These are phyloP conservation scores for Proisotoma minuta DNA, from an alignment of 2,888 invertebrate genomes.

Conservation along the genomic window DNA sequence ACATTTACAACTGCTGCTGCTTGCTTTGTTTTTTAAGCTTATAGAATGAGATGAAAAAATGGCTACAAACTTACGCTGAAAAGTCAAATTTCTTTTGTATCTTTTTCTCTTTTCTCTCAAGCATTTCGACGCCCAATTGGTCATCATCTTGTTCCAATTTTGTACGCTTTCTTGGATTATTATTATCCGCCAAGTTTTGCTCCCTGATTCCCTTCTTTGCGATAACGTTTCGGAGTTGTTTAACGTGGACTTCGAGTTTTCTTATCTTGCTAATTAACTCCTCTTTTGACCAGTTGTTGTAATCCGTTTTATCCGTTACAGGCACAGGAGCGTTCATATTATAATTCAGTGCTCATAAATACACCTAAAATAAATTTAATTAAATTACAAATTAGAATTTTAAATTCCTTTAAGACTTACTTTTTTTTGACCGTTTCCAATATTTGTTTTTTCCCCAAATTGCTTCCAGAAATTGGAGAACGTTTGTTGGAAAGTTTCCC, in stretches of 20 bases:
- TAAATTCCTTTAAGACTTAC: too few relatives aligned
- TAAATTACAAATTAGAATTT: background rate
- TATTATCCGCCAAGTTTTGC: constrained; percentile 25
- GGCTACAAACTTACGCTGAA: constrained; percentile 52
- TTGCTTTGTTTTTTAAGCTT: constrained; percentile 40
- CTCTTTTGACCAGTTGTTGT: constrained; percentile 51
- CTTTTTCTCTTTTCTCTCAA: constrained; percentile 39
- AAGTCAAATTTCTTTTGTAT: constrained; percentile 60
- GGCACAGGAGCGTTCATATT: background rate
- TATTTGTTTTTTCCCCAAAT: too few relatives aligned
- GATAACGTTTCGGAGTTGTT: constrained; percentile 62
- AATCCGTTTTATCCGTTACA: constrained; percentile 13
- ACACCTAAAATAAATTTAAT: background rate
- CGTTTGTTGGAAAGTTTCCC: too few relatives aligned
- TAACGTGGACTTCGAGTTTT: constrained; percentile 70
- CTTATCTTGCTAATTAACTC: constrained; percentile 68
- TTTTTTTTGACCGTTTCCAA: too few relatives aligned
- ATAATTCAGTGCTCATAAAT: background rate
- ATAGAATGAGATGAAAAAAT: constrained; percentile 50
- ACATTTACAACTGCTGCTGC: background rate
- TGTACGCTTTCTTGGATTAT: constrained; percentile 23
- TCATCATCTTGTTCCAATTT: constrained; percentile 12
- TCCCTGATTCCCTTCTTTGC: too few relatives aligned
- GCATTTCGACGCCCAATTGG: background rate
- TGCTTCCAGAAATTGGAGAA: too few relatives aligned